Percentiles rank a stretch among this genome's conserved stretches.
Conservation (phyloP, 2,113 vertebrate genomes). For the Cyanoramphus novaezelandiae region DNA sequence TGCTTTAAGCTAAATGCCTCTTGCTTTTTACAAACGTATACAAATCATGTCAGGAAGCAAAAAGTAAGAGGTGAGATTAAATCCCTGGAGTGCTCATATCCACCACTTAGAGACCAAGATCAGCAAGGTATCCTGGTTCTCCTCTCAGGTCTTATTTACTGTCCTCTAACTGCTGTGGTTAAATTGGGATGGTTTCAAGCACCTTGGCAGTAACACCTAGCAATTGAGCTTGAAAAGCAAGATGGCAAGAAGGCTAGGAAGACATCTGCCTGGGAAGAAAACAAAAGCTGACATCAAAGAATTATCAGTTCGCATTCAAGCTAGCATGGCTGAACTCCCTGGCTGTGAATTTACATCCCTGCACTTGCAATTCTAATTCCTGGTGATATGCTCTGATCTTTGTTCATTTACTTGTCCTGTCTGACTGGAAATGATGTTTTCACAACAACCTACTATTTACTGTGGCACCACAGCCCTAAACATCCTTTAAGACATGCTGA, state of each 20-base stretch:
- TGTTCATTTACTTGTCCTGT: conserved; percentile 26
- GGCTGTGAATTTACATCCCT: conserved; percentile 16
- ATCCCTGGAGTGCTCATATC: not conserved
- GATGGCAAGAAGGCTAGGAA: not conserved
- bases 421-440: conserved; percentile 42
- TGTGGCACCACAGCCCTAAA: conserved; percentile 11
- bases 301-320: not conserved
- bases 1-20: not conserved
- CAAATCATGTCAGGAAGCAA: not conserved
- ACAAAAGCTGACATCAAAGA: conserved; percentile 22
- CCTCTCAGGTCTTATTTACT: not conserved
- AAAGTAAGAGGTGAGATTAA: not conserved
- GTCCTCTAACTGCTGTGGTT: not conserved
- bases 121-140: not conserved
- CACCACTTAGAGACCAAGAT: not conserved
- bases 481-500: not conserved
- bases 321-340: not conserved
- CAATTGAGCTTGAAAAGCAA: not conserved
- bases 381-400: conserved; percentile 19
- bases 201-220: not conserved
- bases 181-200: not conserved
- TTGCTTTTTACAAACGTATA: not conserved
- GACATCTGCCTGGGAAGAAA: conserved; percentile 4
- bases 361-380: not conserved
- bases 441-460: conserved; percentile 51